Evolutionary conservation across 2,888 invertebrate genomes (phyloP), one percentile per base, ranked within the genome.

Genomic region (Teleiodes luculella): DNA sequence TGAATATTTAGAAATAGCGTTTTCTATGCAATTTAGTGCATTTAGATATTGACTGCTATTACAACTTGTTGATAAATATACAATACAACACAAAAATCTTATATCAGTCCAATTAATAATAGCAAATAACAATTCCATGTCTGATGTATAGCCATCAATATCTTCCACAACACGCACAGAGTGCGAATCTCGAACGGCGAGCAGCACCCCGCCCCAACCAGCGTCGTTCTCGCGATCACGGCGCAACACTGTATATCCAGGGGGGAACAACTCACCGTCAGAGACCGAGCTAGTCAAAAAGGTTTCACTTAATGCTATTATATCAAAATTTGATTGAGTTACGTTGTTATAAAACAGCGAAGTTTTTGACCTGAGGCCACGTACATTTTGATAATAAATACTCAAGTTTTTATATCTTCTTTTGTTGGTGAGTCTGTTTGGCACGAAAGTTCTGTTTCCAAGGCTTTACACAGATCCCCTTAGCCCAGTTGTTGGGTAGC

Each of bases 401-500:
- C n/a, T n/a, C n/a, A n/a, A n/a, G n/a, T n/a, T n/a, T n/a, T 54
- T 1, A 10, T 6, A 3, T 45, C 28, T 28, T 45, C n/a, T 7
- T 4, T 14, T 28, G 24, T 13, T 45, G n/a, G 37, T 28, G 45
- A n/a, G n/a, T n/a, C n/a, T n/a, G 1, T 46, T 46, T 20, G 20
- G 18, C 28, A 39, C 53, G 53, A 55, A 56, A 58, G 28, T 49
- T 55, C 36, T 49, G 52, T 6, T 52, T 48, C 56, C 55, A 58
- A 8, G 47, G 41, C 20, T 52, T 57, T 1, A 57, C 30, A 45
- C 57, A 55, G 11, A 56, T 56, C 13, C 35, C 53, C 11, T 24
- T 37, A 1, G 52, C 54, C 54, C 57, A 57, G 20, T 54, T 52
- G 3, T 30, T 28, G 3, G 52, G 36, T 2, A 36, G 13, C 39